Evolutionary conservation across 2,888 invertebrate genomes (phyloP), one percentile per base, ranked within the genome.

Genomic region (Plagodis pulveraria): DNA sequence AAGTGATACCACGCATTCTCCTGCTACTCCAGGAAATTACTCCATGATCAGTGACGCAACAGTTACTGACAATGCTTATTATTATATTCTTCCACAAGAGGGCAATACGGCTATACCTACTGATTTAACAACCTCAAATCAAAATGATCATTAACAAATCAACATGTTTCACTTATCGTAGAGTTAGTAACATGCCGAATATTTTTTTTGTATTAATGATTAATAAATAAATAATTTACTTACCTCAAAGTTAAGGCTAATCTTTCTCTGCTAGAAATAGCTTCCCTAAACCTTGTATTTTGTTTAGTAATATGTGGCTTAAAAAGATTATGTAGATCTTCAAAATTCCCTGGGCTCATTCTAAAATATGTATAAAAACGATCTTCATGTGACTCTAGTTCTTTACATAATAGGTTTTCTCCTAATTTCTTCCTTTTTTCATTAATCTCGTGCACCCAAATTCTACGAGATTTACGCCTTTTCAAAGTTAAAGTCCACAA

Each of bases 201-300:
- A 49, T 40, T 43, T 47, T 56, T 65, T 65, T 58, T 56, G 62
- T 58, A 65, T 62, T 58, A 63, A 63, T 56, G 45, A 56, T 59
- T 58, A 52, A 57, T 57, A 57, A 52, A 57, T 57, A 57, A 57
- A 57, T 57, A 57, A 51, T 57, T 57, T 52, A 48, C 59, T 66
- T 59, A 66, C 63, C 63, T 63, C 58, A 63, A 62, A 62, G 56
- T 56, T 63, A 62, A 58, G 54, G 63, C 66, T 55, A 66, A 56
- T 66, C 63, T 66, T 63, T 66, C 62, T 66, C 58, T 66, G 58
- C 62, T 66, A 57, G 66, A 66, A 66, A 66, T 66, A 64, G 63
- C 62, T 58, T 62, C 57, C 59, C 66, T 56, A 59, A 62, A 64
- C 54, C 56, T 66, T 63, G 62, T 57, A 57, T 64, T 64, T 63